Conservation (phyloP, 2,888 invertebrate species). For the Strigamia maritima region DNA sequence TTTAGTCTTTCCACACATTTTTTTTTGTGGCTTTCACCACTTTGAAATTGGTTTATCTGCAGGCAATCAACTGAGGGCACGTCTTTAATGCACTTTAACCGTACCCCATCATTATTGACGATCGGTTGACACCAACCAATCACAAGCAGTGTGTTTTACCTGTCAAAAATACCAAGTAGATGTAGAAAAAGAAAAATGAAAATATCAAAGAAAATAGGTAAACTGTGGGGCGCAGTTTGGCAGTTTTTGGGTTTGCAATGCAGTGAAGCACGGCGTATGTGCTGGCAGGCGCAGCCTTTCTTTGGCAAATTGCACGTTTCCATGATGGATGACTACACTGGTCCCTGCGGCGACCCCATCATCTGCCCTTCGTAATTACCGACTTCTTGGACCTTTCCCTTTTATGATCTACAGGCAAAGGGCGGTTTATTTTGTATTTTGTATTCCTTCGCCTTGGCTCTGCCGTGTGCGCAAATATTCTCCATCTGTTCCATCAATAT, state of each 20-base stretch:
- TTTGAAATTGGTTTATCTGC: constrained; percentile 11
- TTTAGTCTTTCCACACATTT: not conserved
- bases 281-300: constrained; percentile 3
- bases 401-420: not conserved
- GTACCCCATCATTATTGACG: constrained; percentile 1
- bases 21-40: not conserved
- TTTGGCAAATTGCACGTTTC: constrained; percentile 11
- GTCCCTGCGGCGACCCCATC: constrained; percentile 12
- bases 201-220: not conserved
- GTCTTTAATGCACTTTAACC: constrained; percentile 25
- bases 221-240: not conserved
- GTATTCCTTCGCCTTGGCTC: not conserved
- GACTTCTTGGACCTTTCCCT: constrained; percentile 3
- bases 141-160: not conserved
- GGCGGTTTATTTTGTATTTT: not conserved
- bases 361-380: constrained; percentile 6
- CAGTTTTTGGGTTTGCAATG: not conserved
- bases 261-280: not conserved
- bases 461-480: not conserved
- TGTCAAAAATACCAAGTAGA: not conserved
- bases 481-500: constrained; percentile 12
- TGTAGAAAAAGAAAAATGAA: not conserved
- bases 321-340: not conserved
- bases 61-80: not conserved
- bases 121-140: not conserved